Base-by-base conservation (phyloP, 2,888 invertebrate species). In the Notocelia uddmanniana region DNA sequence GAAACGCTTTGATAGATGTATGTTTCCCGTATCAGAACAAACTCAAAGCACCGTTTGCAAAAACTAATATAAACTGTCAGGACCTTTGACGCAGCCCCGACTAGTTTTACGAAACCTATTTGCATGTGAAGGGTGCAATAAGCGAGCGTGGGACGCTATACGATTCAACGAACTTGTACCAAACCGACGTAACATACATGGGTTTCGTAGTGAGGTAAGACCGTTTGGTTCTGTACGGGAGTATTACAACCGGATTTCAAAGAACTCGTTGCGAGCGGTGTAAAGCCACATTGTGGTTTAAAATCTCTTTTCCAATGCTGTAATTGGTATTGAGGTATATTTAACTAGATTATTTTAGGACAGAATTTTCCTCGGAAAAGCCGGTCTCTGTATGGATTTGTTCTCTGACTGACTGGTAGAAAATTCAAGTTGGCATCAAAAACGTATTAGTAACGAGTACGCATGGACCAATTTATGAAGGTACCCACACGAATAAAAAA, bases 41-140 rank as follows among this genome's bases (percentile, higher is more conserved):
- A 3, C 41, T n/a, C n/a, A n/a, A 21, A 41, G 59, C 37, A 34
- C 3, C 21, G 23, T 23, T n/a, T 11, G 31, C 21, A 45, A 45
- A 15, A 45, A 45, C 45, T 23, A 45, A 60, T 45, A 63, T 19
- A 63, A 50, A 31, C 50, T 48, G 31, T 31, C 48, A 63, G 18
- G 5, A 37, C 54, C 23, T 45, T 26, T 66, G 55, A 68, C 41
- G 45, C 18, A 18, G 26, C 54, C 37, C n/a, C 41, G 23, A 26
- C 26, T 21, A 57, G 63, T 69, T 64, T 48, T 58, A 34, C 63
- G 34, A 45, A 64, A 57, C 50, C 50, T 34, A 69, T 64, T 69
- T 69, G 57, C 69, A 69, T 64, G 37, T 57, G 63, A 64, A 64
- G 63, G 57, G 37, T 64, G 63, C 69, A 69, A 69, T 69, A 69